A percentile compares a stretch with the other conserved stretches of the same genome.
Conservation (phyloP, 2,113 vertebrate genomes). For the Hemibagrus wyckioides region DNA sequence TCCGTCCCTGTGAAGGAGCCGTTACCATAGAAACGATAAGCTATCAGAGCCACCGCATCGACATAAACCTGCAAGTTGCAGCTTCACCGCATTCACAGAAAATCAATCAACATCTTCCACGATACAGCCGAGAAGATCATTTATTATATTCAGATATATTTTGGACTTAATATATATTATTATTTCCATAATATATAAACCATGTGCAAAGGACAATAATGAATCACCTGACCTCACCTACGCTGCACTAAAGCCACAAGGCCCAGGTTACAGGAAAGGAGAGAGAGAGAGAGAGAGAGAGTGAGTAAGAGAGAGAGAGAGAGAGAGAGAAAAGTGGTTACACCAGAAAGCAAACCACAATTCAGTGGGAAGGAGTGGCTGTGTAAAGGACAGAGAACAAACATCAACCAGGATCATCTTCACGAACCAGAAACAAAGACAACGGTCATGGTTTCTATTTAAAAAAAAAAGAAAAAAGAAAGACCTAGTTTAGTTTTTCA, state of each 20-base stretch:
- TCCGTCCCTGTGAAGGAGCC: too few relatives aligned
- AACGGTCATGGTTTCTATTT: too few relatives aligned
- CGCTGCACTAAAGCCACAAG: neutral
- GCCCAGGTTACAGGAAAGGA: neutral
- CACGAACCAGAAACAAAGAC: neutral
- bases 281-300: too few relatives aligned
- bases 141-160: neutral
- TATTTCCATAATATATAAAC: neutral
- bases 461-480: neutral
- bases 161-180: too few relatives aligned
- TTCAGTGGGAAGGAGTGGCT: slow-evolving; percentile 13
- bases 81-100: too few relatives aligned
- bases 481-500: neutral
- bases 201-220: neutral
- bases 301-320: neutral
- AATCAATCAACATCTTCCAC: neutral
- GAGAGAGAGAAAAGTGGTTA: neutral
- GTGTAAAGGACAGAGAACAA: neutral
- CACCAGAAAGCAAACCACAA: neutral
- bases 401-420: slow-evolving; percentile 26
- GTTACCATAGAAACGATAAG: too few relatives aligned
- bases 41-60: too few relatives aligned
- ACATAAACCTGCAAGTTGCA: too few relatives aligned
- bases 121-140: too few relatives aligned
- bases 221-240: neutral